phyloP scores from a whole-genome alignment of 2,888 invertebrate genomes.

The Conus canariensis region DNA sequence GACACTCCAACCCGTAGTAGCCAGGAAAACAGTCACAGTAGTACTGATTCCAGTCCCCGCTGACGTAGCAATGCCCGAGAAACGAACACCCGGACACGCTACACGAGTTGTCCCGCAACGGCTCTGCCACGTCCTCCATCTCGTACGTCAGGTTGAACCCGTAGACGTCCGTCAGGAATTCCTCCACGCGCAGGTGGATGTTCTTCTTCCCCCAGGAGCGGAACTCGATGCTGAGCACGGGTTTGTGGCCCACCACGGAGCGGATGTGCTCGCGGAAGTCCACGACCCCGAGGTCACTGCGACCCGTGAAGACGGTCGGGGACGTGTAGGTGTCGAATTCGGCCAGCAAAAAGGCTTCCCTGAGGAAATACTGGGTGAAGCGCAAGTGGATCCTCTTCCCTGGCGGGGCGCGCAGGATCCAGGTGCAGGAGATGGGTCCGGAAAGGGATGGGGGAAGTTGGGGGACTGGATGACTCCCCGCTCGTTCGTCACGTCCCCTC shows the following conservation, averaged over 20 bases:
- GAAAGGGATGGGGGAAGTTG: conserved; percentile 89
- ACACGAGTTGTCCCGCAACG: conserved; percentile 80
- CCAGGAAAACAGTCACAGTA: conserved; percentile 90
- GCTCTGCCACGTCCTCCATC: conserved; percentile 81
- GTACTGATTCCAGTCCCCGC: conserved; percentile 85
- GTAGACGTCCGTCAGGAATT: conserved; percentile 90
- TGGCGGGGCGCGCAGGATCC: conserved; percentile 89
- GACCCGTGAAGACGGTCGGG: conserved; percentile 58
- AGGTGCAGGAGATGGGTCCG: conserved; percentile 89
- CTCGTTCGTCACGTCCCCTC: conserved; percentile 58
- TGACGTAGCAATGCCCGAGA: conserved; percentile 90
- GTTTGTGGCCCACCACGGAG: conserved; percentile 80
- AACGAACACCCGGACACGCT: conserved; percentile 90
- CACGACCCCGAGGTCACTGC: conserved; percentile 64
- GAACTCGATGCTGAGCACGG: conserved; percentile 89
- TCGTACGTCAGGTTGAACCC: conserved; percentile 96
- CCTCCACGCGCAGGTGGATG: conserved; percentile 89
- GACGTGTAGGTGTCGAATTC: conserved; percentile 73
- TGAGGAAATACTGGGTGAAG: conserved; percentile 91
- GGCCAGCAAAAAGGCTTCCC: conserved; percentile 64
- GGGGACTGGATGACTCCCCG: conserved; percentile 85
- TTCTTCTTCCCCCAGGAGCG: conserved; percentile 81
- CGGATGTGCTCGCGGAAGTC: conserved; percentile 66
- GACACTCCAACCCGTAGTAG: conserved; percentile 89
- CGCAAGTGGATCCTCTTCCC: conserved; percentile 87